Percentiles rank a stretch among this genome's conserved stretches.
These are phyloP conservation scores for Eutolmus rufibarbis DNA, from an alignment of 2,888 invertebrate genomes.

Conservation along the genomic window DNA sequence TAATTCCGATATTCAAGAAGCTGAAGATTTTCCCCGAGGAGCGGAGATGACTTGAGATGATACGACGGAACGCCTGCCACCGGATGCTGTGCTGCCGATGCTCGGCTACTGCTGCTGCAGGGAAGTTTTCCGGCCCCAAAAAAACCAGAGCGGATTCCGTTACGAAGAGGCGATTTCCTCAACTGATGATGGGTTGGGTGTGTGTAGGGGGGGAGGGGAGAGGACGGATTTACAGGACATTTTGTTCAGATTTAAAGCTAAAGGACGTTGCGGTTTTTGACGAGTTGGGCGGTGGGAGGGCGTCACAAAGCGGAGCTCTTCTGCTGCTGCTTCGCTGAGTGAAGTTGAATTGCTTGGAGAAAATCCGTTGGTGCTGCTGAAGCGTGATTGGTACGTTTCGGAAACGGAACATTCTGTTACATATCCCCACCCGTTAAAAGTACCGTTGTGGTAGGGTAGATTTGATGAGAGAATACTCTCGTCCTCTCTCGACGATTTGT, in stretches of 20 bases:
- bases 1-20: conserved; percentile 49
- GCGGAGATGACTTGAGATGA: background rate
- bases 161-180: background rate
- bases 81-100: conserved; percentile 13
- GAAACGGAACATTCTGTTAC: background rate
- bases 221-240: background rate
- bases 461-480: background rate
- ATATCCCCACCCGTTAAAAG: conserved; percentile 1
- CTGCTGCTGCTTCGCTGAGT: background rate
- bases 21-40: background rate
- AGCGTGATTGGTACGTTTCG: background rate
- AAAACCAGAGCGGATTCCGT: background rate
- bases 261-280: background rate
- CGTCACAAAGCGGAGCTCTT: background rate
- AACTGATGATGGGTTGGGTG: background rate
- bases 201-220: background rate
- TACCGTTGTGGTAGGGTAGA: background rate
- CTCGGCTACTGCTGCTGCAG: background rate
- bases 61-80: background rate
- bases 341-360: background rate
- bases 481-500: background rate
- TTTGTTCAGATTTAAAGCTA: background rate
- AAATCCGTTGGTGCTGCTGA: background rate
- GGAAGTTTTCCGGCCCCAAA: background rate
- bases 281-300: background rate